Evolutionary conservation across 2,888 invertebrate genomes (phyloP).

Genomic region (Vannuccia rotundouncinata): DNA sequence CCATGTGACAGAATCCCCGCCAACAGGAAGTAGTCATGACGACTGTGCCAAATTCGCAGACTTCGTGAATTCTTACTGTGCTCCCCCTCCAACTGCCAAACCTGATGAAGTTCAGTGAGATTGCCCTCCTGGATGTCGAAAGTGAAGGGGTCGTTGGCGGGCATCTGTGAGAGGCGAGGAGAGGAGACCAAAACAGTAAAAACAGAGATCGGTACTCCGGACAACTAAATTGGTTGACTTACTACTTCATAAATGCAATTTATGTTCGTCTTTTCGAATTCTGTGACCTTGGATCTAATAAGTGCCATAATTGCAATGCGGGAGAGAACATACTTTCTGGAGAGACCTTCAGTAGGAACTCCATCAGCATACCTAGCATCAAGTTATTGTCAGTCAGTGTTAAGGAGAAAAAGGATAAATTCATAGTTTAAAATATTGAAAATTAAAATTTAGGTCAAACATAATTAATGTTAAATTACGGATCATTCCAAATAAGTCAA

Average conservation of each 20-base stretch:
- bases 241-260: background rate
- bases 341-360: conserved; percentile 70
- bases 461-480: too few species aligned
- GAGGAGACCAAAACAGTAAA: background rate
- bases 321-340: conserved; percentile 90
- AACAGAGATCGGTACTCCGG: background rate
- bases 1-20: conserved; percentile 89
- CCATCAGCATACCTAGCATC: conserved; percentile 44
- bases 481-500: too few species aligned
- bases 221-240: background rate
- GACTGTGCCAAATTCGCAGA: conserved; percentile 79
- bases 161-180: too few species aligned
- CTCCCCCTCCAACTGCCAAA: conserved; percentile 92
- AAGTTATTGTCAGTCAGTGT: too few species aligned
- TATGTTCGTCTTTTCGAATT: background rate
- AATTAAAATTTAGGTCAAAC: too few species aligned
- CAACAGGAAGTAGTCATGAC: conserved; percentile 97
- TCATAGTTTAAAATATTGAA: too few species aligned
- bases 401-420: too few species aligned
- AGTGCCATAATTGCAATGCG: conserved; percentile 97
- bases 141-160: background rate
- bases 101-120: conserved; percentile 92
- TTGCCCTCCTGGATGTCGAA: conserved; percentile 97
- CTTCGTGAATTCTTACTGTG: conserved; percentile 65
- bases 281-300: conserved; percentile 78